Evolutionary conservation across 2,888 invertebrate species (phyloP).

Genomic region (Rutpela maculata): DNA sequence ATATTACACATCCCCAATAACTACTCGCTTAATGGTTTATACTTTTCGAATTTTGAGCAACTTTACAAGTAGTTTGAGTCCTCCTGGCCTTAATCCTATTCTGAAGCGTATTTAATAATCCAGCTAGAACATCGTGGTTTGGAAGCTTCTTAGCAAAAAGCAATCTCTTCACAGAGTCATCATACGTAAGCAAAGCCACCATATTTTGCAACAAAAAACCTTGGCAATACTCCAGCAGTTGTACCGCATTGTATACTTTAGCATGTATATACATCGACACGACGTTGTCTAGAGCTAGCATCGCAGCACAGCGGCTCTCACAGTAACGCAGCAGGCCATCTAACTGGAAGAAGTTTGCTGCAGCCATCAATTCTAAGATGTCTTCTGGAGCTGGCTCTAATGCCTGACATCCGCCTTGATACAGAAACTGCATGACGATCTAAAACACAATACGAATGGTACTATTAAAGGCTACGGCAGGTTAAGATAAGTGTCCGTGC

Average conservation of each 20-base stretch:
- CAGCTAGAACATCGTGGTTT: constrained; percentile 91
- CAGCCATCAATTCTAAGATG: constrained; percentile 91
- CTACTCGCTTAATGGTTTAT: constrained; percentile 28
- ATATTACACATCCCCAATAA: constrained; percentile 21
- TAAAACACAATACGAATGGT: constrained; percentile 68
- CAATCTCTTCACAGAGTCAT: constrained; percentile 91
- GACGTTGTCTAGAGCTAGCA: constrained; percentile 91
- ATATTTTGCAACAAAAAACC: constrained; percentile 93
- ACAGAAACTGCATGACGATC: constrained; percentile 95
- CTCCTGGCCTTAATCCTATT: constrained; percentile 84
- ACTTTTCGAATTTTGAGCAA: constrained; percentile 57
- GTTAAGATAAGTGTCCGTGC: too few species aligned
- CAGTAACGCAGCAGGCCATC: constrained; percentile 90
- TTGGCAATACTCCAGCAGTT: constrained; percentile 92
- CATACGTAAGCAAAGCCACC: constrained; percentile 94
- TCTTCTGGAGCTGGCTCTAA: constrained; percentile 87
- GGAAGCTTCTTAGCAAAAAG: constrained; percentile 92
- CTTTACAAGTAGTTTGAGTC: constrained; percentile 60
- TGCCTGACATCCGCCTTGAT: constrained; percentile 90
- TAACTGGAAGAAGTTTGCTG: constrained; percentile 93
- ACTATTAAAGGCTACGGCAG: too few species aligned
- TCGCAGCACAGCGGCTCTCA: constrained; percentile 88
- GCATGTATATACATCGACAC: constrained; percentile 96
- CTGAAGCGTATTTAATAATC: constrained; percentile 87
- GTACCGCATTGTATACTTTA: constrained; percentile 92